These are phyloP conservation scores for Aix galericulata DNA, from an alignment of 2,113 vertebrate genomes.

Conservation along the genomic window DNA sequence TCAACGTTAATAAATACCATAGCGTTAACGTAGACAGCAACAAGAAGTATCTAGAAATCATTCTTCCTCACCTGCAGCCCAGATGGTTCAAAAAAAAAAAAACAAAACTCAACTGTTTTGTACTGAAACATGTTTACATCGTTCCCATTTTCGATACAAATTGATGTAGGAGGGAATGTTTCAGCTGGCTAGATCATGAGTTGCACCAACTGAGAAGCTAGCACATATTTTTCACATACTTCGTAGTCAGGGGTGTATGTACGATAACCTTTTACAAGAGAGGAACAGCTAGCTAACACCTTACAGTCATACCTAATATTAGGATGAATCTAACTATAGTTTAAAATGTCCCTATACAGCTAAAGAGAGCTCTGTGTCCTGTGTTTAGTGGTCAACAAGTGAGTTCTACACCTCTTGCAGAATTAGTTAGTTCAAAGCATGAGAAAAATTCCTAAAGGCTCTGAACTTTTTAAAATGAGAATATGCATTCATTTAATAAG, in stretches of 20 bases:
- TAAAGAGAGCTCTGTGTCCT: neutral
- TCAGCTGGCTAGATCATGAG: neutral
- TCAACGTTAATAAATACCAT: neutral
- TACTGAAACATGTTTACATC: neutral
- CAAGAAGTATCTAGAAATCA: neutral
- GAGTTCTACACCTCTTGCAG: neutral
- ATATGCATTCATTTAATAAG: neutral
- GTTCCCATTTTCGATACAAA: neutral
- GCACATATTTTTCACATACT: neutral
- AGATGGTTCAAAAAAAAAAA: neutral
- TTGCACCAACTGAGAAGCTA: neutral
- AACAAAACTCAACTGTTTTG: neutral
- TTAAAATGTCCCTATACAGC: neutral
- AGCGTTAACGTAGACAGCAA: neutral
- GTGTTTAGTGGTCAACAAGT: neutral
- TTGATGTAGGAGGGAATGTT: neutral
- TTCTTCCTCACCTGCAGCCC: neutral
- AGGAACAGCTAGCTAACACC: neutral
- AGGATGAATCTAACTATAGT: neutral
- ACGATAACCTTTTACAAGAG: neutral
- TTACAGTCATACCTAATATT: neutral
- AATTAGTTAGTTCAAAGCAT: neutral
- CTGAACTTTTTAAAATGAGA: slow-evolving; percentile 15
- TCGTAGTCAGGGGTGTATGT: neutral
- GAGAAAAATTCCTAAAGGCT: neutral